Base-by-base conservation (phyloP, 2,797 vertebrate species). In the Anguilla obscura region DNA sequence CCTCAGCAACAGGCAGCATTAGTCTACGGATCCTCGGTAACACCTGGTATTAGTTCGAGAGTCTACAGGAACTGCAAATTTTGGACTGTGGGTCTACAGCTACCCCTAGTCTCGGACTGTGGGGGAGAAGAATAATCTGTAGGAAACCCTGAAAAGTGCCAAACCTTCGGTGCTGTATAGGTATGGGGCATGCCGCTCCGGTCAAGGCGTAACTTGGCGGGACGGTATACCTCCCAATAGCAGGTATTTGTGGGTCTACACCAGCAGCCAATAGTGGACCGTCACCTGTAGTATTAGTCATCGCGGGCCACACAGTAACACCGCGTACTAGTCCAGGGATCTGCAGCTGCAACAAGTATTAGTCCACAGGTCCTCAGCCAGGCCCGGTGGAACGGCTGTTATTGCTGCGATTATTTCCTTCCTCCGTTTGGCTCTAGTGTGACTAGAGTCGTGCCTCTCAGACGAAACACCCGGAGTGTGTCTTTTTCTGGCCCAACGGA, bases 401-500 rank as follows among this genome's bases (percentile, higher is more conserved):
- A 90, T 91, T 91, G 92, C 93, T 90, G 90, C 88, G 88, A 85
- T 87, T 91, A 84, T 87, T 92, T 87, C 79, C 88, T 45, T 88
- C 87, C 90, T 27, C 24, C 85, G 7, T 7, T 83, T 87, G 10
- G 50, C 50, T 52, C 84, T 90, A 86, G 88, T 86, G 88, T 87
- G 88, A 89, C 71, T 74, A 74, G 91, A 91, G 89, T 40, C 63
- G 89, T 90, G 88, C 12, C 52, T 36, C 91, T 92, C 91, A 91
- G 88, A 91, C 21, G 82, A 90, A 92, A 92, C 89, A 92, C 89
- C 84, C 52, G 87, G 90, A 89, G 90, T 69, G 91, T 88, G 91
- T 88, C 88, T 89, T 93, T 93, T 93, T 93, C 93, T 94, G 93
- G 93, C 93, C 91, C 1, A 85, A 87, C 92, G 94, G 92, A 93